Conservation (phyloP, 2,113 vertebrate genomes). For the Centrocercus urophasianus region DNA sequence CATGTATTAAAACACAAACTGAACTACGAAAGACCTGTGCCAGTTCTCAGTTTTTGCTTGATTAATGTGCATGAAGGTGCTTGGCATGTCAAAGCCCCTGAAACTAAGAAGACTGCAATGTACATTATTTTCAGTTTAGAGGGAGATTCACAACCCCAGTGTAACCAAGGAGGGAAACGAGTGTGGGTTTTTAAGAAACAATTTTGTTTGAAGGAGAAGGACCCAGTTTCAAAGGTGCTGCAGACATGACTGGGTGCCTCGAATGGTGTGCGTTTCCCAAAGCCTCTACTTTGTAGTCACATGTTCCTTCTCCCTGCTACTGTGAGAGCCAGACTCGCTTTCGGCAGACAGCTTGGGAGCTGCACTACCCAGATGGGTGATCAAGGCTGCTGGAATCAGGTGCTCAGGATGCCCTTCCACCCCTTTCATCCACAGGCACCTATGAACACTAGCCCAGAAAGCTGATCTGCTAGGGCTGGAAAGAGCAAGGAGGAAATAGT, state of each 20-base stretch:
- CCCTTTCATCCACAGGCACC: conserved; percentile 29
- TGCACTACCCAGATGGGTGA: not conserved
- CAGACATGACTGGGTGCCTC: not conserved
- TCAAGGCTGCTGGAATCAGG: conserved; percentile 40
- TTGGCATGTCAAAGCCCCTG: conserved; percentile 12
- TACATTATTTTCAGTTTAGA: conserved; percentile 28
- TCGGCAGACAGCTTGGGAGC: not conserved
- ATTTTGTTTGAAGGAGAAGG: not conserved
- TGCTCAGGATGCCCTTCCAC: conserved; percentile 30
- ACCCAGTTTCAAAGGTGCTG: not conserved
- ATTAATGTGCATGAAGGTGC: conserved; percentile 33
- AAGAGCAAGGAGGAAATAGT: conserved; percentile 2
- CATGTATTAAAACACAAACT: conserved; percentile 43
- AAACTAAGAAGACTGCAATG: not conserved
- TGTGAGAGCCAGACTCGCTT: not conserved
- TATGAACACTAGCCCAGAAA: conserved; percentile 21
- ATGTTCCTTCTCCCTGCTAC: not conserved
- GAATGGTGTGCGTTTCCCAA: not conserved
- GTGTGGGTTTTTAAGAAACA: not conserved
- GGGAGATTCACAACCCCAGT: not conserved
- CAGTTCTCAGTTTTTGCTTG: conserved; percentile 18
- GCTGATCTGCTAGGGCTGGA: not conserved
- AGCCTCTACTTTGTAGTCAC: not conserved
- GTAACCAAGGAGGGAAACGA: not conserved
- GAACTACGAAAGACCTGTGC: not conserved